Percentiles rank a stretch among this genome's conserved stretches.
Evolutionary conservation across 2,888 invertebrate species (phyloP).

Genomic region (Hemithea aestivaria): DNA sequence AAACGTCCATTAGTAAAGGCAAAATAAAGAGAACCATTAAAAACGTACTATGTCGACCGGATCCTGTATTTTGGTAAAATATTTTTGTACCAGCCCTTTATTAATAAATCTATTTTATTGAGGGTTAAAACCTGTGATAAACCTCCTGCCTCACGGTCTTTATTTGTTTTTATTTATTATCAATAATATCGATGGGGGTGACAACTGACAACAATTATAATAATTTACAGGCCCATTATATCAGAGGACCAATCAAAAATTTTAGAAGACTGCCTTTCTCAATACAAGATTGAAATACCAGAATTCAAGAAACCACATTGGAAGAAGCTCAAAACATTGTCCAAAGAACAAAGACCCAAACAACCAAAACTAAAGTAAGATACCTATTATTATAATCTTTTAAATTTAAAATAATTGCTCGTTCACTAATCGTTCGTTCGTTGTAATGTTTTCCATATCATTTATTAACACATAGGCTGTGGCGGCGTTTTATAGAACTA

Average conservation of each 20-base stretch:
- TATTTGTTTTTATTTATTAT: no score
- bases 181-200: no score
- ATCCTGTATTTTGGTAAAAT: conserved; percentile 60
- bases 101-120: no score
- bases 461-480: no score
- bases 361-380: conserved; percentile 53
- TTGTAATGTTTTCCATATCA: no score
- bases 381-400: neutral
- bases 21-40: conserved; percentile 68
- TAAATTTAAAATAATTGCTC: no score
- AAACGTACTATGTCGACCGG: conserved; percentile 66
- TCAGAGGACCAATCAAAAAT: conserved; percentile 38
- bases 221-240: conserved; percentile 48
- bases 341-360: conserved; percentile 59
- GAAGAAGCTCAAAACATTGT: conserved; percentile 57
- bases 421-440: no score
- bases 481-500: no score
- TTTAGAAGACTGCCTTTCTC: conserved; percentile 38
- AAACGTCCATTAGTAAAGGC: conserved; percentile 52
- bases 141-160: no score
- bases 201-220: no score
- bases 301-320: conserved; percentile 58
- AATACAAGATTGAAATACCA: conserved; percentile 50
- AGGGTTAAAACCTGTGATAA: no score
- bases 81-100: conserved; percentile 3